These are phyloP conservation scores for Sebastolobus alascanus DNA, from an alignment of 2,797 vertebrate species.

Conservation along the genomic window DNA sequence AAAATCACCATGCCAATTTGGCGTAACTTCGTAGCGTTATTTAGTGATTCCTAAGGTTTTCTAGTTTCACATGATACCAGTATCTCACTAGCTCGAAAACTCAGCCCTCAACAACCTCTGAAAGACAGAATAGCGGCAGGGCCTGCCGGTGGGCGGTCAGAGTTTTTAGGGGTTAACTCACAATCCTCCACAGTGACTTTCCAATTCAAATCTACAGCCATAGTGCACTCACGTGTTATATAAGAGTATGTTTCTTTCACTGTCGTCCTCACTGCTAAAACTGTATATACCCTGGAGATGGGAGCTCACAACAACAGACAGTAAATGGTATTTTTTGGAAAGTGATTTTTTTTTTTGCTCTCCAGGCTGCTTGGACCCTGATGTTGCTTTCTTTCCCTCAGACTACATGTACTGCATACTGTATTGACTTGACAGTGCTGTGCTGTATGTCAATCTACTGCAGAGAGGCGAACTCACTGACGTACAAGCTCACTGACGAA, in stretches of 20 bases:
- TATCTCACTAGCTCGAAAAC: no score
- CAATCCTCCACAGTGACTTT: neutral
- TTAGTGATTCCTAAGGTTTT: no score
- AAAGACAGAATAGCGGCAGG: no score
- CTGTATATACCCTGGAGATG: constrained; percentile 16
- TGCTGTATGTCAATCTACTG: constrained; percentile 10
- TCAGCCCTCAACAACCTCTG: no score
- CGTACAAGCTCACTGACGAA: neutral
- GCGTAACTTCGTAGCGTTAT: no score
- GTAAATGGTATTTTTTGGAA: constrained; percentile 35
- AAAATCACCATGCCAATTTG: no score
- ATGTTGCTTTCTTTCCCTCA: constrained; percentile 14
- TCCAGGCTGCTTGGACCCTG: neutral
- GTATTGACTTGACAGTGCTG: constrained; percentile 12
- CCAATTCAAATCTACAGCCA: constrained; percentile 7
- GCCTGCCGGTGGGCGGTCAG: no score
- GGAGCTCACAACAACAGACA: constrained; percentile 24
- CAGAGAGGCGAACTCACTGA: constrained; percentile 7
- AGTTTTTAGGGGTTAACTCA: neutral
- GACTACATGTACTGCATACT: constrained; percentile 17
- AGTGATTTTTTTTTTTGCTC: constrained; percentile 11
- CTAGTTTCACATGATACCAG: no score
- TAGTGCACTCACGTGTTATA: constrained; percentile 24
- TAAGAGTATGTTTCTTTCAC: constrained; percentile 21
- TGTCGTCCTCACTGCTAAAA: constrained; percentile 8